Conservation (phyloP, 2,113 vertebrate genomes). For the Todiramphus chloris region DNA sequence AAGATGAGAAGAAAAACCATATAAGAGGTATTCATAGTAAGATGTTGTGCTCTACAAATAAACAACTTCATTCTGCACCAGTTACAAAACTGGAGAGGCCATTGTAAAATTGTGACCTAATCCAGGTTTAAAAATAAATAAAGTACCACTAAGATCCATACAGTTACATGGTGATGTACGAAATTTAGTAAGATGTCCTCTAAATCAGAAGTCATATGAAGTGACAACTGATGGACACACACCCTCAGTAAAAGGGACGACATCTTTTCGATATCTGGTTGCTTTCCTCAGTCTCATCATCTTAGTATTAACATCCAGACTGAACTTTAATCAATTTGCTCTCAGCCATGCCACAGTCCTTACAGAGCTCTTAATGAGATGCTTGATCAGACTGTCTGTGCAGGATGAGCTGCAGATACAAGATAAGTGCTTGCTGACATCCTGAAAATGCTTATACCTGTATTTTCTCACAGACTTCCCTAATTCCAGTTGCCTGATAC, state of each 20-base stretch:
- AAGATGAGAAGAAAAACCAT: background rate
- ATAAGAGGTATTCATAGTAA: background rate
- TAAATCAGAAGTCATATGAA: background rate
- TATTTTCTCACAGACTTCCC: background rate
- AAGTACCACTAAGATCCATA: background rate
- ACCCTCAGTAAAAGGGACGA: background rate
- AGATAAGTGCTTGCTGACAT: background rate
- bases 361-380: background rate
- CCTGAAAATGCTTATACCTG: background rate
- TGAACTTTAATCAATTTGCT: background rate
- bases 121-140: background rate
- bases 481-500: background rate
- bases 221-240: background rate
- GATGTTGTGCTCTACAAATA: background rate
- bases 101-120: background rate
- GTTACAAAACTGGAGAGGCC: background rate
- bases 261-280: background rate
- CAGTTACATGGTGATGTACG: background rate
- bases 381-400: background rate
- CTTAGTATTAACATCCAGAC: background rate
- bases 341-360: background rate
- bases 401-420: background rate
- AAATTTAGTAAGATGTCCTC: background rate
- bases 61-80: background rate
- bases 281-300: background rate